A percentile compares a stretch with the other conserved stretches of the same genome.
These are phyloP conservation scores for Chydorus sphaericus DNA, from an alignment of 2,888 invertebrate species.

Conservation along the genomic window DNA sequence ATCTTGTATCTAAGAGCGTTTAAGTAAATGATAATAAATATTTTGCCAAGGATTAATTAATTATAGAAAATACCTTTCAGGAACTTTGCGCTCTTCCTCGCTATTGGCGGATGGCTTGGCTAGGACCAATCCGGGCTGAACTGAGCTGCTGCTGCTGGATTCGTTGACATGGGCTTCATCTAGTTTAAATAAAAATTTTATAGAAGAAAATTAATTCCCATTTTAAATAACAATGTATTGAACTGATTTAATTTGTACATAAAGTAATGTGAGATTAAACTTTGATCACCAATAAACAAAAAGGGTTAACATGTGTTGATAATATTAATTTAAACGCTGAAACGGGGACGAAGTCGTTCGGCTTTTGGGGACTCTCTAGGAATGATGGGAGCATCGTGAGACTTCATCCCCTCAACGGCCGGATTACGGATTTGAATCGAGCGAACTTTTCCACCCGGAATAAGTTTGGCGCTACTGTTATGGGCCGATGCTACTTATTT, in stretches of 20 bases:
- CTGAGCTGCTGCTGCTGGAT: background rate
- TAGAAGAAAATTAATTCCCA: too few relatives aligned
- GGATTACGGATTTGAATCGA: background rate
- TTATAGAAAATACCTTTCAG: background rate
- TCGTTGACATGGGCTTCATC: too few relatives aligned
- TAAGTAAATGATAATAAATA: background rate
- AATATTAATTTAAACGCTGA: too few relatives aligned
- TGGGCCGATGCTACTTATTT: background rate
- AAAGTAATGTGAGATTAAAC: too few relatives aligned
- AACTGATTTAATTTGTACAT: too few relatives aligned
- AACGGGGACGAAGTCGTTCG: conserved; percentile 15
- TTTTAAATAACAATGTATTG: too few relatives aligned
- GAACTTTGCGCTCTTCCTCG: background rate
- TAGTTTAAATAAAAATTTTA: too few relatives aligned
- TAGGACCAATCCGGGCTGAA: background rate
- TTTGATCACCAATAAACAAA: too few relatives aligned
- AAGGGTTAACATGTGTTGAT: too few relatives aligned
- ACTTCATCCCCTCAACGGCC: conserved; percentile 14
- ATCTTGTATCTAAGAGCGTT: background rate
- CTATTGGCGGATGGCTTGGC: background rate
- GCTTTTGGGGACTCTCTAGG: conserved; percentile 10
- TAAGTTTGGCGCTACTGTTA: too few relatives aligned
- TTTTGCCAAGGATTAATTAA: background rate
- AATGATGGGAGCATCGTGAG: conserved; percentile 14
- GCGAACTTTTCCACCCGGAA: too few relatives aligned